Percentiles rank a stretch among this genome's conserved stretches.
Conservation (phyloP, 30 jellyfish, hydroid and myxozoan genomes). For the Aurelia aurita region DNA sequence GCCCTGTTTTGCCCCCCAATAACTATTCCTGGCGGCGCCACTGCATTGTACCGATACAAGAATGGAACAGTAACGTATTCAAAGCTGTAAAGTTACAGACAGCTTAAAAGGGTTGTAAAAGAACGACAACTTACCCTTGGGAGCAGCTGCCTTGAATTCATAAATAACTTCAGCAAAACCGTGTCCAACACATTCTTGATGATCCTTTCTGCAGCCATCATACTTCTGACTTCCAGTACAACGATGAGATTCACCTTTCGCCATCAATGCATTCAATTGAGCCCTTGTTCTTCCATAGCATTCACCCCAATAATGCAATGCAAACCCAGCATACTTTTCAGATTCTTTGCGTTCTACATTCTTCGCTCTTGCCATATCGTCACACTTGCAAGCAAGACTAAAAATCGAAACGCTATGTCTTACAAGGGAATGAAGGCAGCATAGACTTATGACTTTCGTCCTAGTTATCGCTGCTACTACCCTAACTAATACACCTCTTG, state of each 20-base stretch:
- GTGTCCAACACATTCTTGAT: constrained; percentile 15
- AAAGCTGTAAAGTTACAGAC: too few species aligned
- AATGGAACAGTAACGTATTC: too few species aligned
- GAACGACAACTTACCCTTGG: not conserved
- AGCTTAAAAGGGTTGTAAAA: too few species aligned
- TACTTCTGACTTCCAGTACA: constrained; percentile 24
- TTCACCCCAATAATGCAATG: constrained; percentile 26
- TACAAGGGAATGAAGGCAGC: too few species aligned
- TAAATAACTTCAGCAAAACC: constrained; percentile 7
- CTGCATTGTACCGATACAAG: too few species aligned
- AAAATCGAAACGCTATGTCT: not conserved
- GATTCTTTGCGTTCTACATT: not conserved
- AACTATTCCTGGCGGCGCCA: too few species aligned
- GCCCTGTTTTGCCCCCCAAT: too few species aligned
- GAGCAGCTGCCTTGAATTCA: not conserved
- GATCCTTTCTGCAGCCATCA: constrained; percentile 1
- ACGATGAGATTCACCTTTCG: not conserved
- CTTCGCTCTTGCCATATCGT: not conserved
- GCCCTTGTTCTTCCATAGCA: constrained; percentile 30
- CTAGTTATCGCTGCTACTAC: too few species aligned
- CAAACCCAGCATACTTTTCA: not conserved
- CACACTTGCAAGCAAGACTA: constrained; percentile 16
- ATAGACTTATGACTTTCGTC: too few species aligned
- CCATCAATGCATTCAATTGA: not conserved
- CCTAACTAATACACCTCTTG: too few species aligned